Evolutionary conservation across 2,113 vertebrate species (phyloP).

Genomic region (Dolichotis patagonum): DNA sequence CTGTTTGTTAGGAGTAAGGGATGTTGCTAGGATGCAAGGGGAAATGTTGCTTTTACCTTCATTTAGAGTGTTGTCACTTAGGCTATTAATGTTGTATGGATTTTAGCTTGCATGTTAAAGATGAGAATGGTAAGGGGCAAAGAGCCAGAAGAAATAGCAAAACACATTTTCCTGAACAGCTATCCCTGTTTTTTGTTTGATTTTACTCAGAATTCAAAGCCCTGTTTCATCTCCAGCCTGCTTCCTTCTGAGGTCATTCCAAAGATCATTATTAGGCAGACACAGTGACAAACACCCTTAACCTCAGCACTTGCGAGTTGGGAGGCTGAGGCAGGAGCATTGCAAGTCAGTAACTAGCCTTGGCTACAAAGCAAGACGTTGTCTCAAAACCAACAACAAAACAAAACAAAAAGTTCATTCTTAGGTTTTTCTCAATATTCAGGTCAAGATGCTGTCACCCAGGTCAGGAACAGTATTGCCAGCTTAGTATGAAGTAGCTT

Average conservation of each 20-base stretch:
- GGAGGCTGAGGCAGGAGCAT: neutral
- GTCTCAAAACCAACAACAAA: neutral
- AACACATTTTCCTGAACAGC: neutral
- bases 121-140: conserved; percentile 51
- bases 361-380: neutral
- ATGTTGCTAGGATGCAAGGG: neutral
- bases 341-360: neutral
- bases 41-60: neutral
- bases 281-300: neutral
- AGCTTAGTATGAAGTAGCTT: neutral
- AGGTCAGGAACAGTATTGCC: neutral
- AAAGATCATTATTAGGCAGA: neutral
- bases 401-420: neutral
- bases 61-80: neutral
- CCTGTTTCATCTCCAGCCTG: neutral
- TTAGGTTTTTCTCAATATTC: neutral
- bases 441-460: neutral
- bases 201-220: neutral
- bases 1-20: neutral
- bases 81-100: neutral
- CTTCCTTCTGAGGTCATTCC: neutral
- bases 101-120: conserved; percentile 64
- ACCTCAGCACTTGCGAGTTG: neutral
- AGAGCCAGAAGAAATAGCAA: conserved; percentile 74
- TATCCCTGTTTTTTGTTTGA: conserved; percentile 8